Evolutionary conservation across 2,888 invertebrate genomes (phyloP).

Genomic region (Exephanes ischioxanthus): DNA sequence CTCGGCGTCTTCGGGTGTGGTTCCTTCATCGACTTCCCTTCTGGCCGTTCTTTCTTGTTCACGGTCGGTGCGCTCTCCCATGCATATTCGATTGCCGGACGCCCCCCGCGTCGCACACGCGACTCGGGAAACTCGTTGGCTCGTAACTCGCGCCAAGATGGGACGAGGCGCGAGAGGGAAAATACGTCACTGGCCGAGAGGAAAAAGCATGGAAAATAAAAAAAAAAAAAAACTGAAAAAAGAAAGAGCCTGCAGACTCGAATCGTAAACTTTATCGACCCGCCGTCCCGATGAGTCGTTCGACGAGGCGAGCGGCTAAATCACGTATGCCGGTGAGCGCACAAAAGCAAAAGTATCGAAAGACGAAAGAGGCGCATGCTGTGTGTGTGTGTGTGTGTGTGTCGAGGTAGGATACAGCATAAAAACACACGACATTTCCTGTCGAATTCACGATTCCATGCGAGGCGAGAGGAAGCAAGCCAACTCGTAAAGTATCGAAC

Average conservation of each 20-base stretch:
- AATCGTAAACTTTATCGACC: conserved; percentile 67
- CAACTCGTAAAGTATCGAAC: conserved; percentile 49
- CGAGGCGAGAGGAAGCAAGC: conserved; percentile 16
- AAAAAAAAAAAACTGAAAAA: conserved; percentile 41
- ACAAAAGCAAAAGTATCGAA: conserved; percentile 7
- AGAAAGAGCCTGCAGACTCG: conserved; percentile 51
- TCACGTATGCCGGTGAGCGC: conserved; percentile 57
- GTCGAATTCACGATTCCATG: conserved; percentile 64
- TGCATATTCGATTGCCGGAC: conserved; percentile 66
- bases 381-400: background rate
- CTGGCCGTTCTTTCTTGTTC: conserved; percentile 10
- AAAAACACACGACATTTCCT: conserved; percentile 65
- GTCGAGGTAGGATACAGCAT: conserved; percentile 22
- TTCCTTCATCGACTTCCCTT: conserved; percentile 59
- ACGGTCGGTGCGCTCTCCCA: conserved; percentile 50
- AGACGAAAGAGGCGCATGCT: background rate
- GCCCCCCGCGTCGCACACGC: conserved; percentile 56
- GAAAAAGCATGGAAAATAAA: conserved; percentile 27
- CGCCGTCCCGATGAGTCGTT: conserved; percentile 51
- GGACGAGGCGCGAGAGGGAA: conserved; percentile 54
- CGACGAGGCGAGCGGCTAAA: conserved; percentile 58
- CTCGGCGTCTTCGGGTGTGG: conserved; percentile 49
- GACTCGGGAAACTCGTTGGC: conserved; percentile 57
- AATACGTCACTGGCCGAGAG: conserved; percentile 52
- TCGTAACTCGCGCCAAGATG: conserved; percentile 57